phyloP scores from a whole-genome alignment of 2,888 invertebrate genomes.

The Eubasilissa splendida region DNA sequence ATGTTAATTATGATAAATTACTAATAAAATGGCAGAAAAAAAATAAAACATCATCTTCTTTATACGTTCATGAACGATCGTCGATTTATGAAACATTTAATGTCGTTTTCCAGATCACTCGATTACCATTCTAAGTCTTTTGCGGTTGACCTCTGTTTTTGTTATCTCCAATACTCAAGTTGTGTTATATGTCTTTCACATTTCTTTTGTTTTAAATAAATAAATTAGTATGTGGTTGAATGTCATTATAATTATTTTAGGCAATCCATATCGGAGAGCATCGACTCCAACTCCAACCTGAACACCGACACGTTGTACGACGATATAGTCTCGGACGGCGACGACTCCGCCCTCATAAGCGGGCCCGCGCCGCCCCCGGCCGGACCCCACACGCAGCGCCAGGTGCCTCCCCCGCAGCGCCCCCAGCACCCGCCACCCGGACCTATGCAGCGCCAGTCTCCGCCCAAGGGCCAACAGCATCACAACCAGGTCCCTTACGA shows the following conservation, averaged over 20 bases:
- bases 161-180: too few species aligned
- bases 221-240: too few species aligned
- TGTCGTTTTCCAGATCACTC: too few species aligned
- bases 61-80: too few species aligned
- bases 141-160: too few species aligned
- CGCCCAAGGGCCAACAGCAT: conserved; percentile 66
- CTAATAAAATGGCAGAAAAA: too few species aligned
- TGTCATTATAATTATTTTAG: conserved; percentile 34
- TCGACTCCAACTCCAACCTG: conserved; percentile 50
- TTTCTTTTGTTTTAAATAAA: too few species aligned
- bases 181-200: too few species aligned
- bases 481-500: conserved; percentile 63
- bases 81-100: too few species aligned
- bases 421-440: conserved; percentile 46
- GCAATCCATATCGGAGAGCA: conserved; percentile 49
- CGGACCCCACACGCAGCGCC: conserved; percentile 61
- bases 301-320: conserved; percentile 70
- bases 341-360: conserved; percentile 67
- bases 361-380: conserved; percentile 61
- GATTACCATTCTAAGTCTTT: too few species aligned
- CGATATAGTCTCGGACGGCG: conserved; percentile 76
- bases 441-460: conserved; percentile 58
- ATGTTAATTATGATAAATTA: too few species aligned
- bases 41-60: too few species aligned
- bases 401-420: conserved; percentile 62